Conservation (phyloP, 2,113 vertebrate species). For the Ceyx melanurus region DNA sequence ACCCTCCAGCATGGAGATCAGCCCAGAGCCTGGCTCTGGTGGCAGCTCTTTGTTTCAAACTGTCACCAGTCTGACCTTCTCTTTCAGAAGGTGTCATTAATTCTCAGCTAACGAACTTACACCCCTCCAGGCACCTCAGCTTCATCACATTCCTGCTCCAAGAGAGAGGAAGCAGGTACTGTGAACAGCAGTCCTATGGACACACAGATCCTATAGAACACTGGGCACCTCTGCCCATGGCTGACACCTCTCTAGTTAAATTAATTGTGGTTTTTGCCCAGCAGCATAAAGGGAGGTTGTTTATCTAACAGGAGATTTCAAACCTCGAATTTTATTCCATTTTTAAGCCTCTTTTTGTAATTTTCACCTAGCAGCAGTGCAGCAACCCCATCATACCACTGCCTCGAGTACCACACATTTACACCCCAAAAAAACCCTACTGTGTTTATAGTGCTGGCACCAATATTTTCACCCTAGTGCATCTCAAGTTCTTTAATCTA, state of each 20-base stretch:
- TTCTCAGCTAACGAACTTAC: not conserved
- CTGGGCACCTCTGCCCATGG: not conserved
- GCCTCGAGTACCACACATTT: not conserved
- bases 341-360: too few relatives aligned
- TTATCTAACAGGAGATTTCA: too few relatives aligned
- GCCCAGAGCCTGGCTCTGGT: not conserved
- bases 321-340: too few relatives aligned
- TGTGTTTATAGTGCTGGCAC: not conserved
- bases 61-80: not conserved
- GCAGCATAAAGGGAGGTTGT: not conserved
- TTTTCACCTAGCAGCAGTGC: not conserved
- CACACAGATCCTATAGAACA: not conserved
- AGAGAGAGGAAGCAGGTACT: not conserved
- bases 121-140: not conserved
- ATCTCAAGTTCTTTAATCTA: not conserved
- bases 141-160: not conserved
- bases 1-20: fast-evolving
- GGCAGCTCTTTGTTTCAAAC: not conserved
- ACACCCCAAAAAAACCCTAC: not conserved
- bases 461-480: not conserved
- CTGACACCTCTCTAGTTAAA: not conserved
- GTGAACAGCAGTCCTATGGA: not conserved
- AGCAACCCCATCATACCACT: not conserved
- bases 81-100: not conserved
- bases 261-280: not conserved